Conservation (phyloP, 2,113 vertebrate genomes). For the Morone chrysops region DNA sequence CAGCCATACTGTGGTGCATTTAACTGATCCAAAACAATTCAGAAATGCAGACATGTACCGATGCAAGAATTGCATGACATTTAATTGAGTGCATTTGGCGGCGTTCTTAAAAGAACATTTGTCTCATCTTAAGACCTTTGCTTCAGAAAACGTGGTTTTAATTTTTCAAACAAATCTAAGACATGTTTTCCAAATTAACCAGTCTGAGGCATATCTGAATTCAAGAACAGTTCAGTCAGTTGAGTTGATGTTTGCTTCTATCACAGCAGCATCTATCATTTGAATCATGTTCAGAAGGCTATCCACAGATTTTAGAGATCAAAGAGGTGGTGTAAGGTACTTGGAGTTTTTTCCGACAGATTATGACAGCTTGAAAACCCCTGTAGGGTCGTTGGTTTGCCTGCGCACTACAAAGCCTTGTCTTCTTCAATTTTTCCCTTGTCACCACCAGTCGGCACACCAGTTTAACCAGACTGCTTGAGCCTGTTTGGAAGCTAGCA, state of each 20-base stretch:
- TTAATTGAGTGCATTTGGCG: not conserved
- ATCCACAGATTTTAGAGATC: constrained; percentile 51
- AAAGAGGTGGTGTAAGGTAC: constrained; percentile 35
- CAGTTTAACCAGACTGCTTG: constrained; percentile 5
- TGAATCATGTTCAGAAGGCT: constrained; percentile 47
- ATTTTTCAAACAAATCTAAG: not conserved
- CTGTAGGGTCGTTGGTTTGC: constrained; percentile 39
- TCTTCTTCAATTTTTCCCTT: constrained; percentile 27
- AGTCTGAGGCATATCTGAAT: not conserved
- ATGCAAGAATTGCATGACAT: not conserved
- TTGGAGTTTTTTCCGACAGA: constrained; percentile 54
- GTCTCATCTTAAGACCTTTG: not conserved
- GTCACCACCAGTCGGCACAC: constrained; percentile 6
- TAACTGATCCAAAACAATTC: constrained; percentile 7
- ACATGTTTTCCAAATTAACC: not conserved
- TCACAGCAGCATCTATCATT: constrained; percentile 45
- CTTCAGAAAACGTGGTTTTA: not conserved
- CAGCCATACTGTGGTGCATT: not conserved
- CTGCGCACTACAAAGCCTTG: constrained; percentile 41
- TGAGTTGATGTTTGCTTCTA: constrained; percentile 32
- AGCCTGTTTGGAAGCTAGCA: constrained; percentile 24
- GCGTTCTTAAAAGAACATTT: not conserved
- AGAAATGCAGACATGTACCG: not conserved
- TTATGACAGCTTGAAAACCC: constrained; percentile 55
- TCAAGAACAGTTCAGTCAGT: not conserved